Evolutionary conservation across 2,888 invertebrate genomes (phyloP).

Genomic region (Drosophila acutilabella): DNA sequence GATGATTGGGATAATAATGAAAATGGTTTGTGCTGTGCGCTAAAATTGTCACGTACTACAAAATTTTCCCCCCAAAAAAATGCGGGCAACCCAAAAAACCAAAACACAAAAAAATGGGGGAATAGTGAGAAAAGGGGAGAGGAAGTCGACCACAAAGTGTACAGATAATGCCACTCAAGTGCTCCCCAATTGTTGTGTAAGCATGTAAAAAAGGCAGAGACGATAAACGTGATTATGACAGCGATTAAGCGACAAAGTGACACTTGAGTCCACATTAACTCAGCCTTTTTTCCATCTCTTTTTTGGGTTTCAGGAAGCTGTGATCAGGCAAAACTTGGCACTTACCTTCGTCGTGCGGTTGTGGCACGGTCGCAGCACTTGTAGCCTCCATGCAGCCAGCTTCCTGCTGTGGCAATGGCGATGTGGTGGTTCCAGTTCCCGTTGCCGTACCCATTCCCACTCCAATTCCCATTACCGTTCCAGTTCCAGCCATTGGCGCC

Average conservation of each 20-base stretch:
- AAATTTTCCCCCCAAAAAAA: slow-evolving; percentile 23
- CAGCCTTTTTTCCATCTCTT: neutral
- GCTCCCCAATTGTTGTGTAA: slow-evolving; percentile 32
- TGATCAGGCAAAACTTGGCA: slow-evolving; percentile 39
- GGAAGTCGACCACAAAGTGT: slow-evolving; percentile 46
- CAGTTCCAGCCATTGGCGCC: slow-evolving; percentile 30
- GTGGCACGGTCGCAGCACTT: slow-evolving; percentile 37
- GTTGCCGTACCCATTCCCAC: slow-evolving; percentile 23
- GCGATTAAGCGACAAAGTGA: slow-evolving; percentile 79
- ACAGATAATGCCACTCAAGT: slow-evolving; percentile 52
- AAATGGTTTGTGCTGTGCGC: slow-evolving; percentile 54
- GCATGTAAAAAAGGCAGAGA: slow-evolving; percentile 53
- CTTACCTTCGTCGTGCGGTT: slow-evolving; percentile 67
- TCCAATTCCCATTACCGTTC: slow-evolving; percentile 13
- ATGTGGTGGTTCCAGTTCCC: slow-evolving; percentile 44
- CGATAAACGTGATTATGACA: slow-evolving; percentile 73
- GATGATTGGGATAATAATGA: slow-evolving; percentile 29
- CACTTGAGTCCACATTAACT: slow-evolving; percentile 49
- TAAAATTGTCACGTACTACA: slow-evolving; percentile 77
- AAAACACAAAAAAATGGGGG: slow-evolving; percentile 7
- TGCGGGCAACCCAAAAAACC: slow-evolving; percentile 49
- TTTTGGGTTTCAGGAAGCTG: slow-evolving; percentile 29
- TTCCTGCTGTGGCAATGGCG: slow-evolving; percentile 67
- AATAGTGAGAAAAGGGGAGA: slow-evolving; percentile 14
- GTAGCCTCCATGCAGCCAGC: slow-evolving; percentile 48